A percentile compares a stretch with the other conserved stretches of the same genome.
Evolutionary conservation across 2,888 invertebrate genomes (phyloP).

Genomic region (Polietes domitor): DNA sequence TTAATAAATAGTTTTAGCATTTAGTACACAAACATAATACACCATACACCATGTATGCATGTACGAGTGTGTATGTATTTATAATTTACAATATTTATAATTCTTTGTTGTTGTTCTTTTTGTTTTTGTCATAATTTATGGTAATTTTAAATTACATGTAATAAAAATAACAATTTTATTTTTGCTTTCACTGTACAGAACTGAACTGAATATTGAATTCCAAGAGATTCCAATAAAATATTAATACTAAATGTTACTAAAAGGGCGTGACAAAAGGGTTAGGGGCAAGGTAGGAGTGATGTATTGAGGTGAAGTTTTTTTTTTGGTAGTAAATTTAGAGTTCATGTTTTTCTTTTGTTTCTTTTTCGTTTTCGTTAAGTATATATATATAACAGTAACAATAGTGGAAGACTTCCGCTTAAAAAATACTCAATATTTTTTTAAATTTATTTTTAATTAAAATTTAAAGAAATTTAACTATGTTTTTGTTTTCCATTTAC

Average conservation of each 20-base stretch:
- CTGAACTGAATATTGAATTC: conserved; percentile 44
- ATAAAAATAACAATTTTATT: conserved; percentile 52
- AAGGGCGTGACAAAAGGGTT: not conserved
- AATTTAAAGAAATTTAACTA: conserved; percentile 30
- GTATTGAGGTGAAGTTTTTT: not conserved
- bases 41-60: too few relatives aligned
- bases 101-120: conserved; percentile 21
- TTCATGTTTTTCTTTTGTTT: not conserved
- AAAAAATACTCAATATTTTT: conserved; percentile 70
- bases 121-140: conserved; percentile 55
- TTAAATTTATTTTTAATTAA: conserved; percentile 48
- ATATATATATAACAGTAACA: conserved; percentile 73
- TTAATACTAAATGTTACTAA: not conserved
- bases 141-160: conserved; percentile 61
- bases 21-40: conserved; percentile 21
- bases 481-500: conserved; percentile 8
- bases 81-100: conserved; percentile 34
- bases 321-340: too few relatives aligned
- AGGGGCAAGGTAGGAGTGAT: not conserved
- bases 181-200: conserved; percentile 39
- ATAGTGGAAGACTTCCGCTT: conserved; percentile 81
- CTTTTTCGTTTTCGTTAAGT: conserved; percentile 57
- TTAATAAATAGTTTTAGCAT: conserved; percentile 26
- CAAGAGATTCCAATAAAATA: not conserved
- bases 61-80: not conserved